phyloP scores from a whole-genome alignment of 23 tunicate species.

The Trididemnum nubilum region DNA sequence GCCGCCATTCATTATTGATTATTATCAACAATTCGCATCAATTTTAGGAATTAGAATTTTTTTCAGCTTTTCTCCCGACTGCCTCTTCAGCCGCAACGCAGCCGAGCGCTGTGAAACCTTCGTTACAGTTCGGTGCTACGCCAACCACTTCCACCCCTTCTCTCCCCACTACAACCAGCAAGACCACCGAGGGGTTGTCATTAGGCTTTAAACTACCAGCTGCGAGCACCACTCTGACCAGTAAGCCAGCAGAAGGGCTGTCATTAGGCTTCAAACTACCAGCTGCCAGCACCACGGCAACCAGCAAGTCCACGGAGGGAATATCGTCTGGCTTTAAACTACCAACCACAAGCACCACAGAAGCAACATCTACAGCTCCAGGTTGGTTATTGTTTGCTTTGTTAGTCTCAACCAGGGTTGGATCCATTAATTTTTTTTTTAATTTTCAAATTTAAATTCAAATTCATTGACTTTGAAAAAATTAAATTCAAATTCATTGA shows the following conservation, averaged over 20 bases:
- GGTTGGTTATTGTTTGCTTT: not conserved
- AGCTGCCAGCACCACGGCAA: not conserved
- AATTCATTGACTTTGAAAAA: too few relatives aligned
- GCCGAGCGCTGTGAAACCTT: not conserved
- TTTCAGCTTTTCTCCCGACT: too few relatives aligned
- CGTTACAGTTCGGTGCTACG: not conserved
- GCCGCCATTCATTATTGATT: too few relatives aligned
- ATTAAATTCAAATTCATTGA: too few relatives aligned
- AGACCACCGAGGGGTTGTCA: not conserved
- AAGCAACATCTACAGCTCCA: not conserved
- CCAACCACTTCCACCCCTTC: not conserved
- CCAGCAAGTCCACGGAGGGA: not conserved
- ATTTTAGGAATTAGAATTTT: too few relatives aligned
- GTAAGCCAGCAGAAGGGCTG: not conserved
- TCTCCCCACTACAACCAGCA: not conserved
- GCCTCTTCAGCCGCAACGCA: not conserved
- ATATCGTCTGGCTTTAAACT: conserved; percentile 3
- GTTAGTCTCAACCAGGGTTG: not conserved
- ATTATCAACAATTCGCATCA: too few relatives aligned
- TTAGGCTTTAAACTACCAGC: conserved; percentile 11
- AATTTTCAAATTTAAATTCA: too few relatives aligned
- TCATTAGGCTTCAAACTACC: conserved; percentile 16
- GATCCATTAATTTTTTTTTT: too few relatives aligned
- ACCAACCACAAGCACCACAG: not conserved
- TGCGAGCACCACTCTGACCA: not conserved